phyloP scores from a whole-genome alignment of 1,140 invertebrate genomes.

The Marisa cornuarietis region DNA sequence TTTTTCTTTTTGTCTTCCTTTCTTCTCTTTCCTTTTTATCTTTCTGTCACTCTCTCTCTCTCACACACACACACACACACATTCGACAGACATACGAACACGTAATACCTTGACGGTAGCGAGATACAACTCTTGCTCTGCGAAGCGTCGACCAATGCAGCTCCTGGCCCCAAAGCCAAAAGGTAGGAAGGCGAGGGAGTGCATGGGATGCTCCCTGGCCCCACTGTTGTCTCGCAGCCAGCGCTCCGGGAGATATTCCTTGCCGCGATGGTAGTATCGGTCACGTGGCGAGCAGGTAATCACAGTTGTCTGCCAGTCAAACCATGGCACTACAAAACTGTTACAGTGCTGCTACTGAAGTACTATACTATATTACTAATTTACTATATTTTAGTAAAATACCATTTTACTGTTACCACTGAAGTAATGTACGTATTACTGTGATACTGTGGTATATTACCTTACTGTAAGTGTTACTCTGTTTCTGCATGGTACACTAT shows the following conservation, averaged over 20 bases:
- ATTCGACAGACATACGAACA: neutral
- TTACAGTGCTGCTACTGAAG: neutral
- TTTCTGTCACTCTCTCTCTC: too few relatives aligned
- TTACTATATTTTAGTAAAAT: too few relatives aligned
- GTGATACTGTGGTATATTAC: too few relatives aligned
- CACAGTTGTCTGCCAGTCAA: constrained; percentile 20
- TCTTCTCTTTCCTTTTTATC: too few relatives aligned
- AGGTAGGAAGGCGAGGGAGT: constrained; percentile 69
- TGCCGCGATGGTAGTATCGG: constrained; percentile 79
- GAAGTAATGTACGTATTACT: neutral
- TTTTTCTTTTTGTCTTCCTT: too few relatives aligned
- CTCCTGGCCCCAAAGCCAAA: constrained; percentile 72
- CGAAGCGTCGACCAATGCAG: constrained; percentile 73
- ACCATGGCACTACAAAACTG: neutral
- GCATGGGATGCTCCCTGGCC: constrained; percentile 18
- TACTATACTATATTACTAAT: neutral
- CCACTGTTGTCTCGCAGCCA: constrained; percentile 73
- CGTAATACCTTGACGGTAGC: constrained; percentile 69
- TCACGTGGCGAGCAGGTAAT: constrained; percentile 62
- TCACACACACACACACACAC: neutral
- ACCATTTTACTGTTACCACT: too few relatives aligned
- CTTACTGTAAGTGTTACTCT: neutral
- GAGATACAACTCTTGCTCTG: constrained; percentile 75
- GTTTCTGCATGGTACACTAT: neutral
- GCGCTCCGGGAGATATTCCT: constrained; percentile 82